Evolutionary conservation across 2,888 invertebrate species (phyloP).

Genomic region (Hirtodrosophila duncani): DNA sequence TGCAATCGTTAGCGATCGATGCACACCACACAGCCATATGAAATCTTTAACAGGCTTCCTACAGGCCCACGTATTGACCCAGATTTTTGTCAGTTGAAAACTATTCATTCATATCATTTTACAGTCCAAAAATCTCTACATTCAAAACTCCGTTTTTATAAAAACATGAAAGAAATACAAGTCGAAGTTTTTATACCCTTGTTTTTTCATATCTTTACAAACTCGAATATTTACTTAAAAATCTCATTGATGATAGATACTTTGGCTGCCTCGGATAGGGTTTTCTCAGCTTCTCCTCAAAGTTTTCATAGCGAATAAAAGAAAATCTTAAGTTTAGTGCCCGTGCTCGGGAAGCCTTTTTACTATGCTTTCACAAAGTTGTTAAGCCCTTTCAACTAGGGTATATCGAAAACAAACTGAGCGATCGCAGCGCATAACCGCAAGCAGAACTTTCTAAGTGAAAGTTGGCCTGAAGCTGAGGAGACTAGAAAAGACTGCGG

Average conservation of each 20-base stretch:
- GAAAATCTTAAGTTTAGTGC: too few species aligned
- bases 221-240: too few species aligned
- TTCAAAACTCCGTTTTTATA: constrained; percentile 4
- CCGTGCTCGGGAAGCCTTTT: too few species aligned
- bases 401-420: constrained; percentile 10
- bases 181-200: constrained; percentile 3
- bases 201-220: not conserved
- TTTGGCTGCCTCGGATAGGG: too few species aligned
- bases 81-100: constrained; percentile 23
- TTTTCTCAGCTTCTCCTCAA: too few species aligned
- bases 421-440: constrained; percentile 52
- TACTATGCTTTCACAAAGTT: too few species aligned
- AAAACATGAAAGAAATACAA: not conserved
- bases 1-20: constrained; percentile 5
- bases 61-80: constrained; percentile 57
- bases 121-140: constrained; percentile 11
- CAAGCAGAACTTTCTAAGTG: constrained; percentile 78
- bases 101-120: constrained; percentile 28
- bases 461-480: constrained; percentile 63
- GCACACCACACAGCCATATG: constrained; percentile 1
- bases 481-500: constrained; percentile 62
- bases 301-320: too few species aligned
- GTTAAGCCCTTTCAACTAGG: too few species aligned
- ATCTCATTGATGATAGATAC: too few species aligned
- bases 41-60: constrained; percentile 36